These are phyloP conservation scores for Chunga burmeisteri DNA, from an alignment of 2,113 vertebrate genomes.

Conservation along the genomic window DNA sequence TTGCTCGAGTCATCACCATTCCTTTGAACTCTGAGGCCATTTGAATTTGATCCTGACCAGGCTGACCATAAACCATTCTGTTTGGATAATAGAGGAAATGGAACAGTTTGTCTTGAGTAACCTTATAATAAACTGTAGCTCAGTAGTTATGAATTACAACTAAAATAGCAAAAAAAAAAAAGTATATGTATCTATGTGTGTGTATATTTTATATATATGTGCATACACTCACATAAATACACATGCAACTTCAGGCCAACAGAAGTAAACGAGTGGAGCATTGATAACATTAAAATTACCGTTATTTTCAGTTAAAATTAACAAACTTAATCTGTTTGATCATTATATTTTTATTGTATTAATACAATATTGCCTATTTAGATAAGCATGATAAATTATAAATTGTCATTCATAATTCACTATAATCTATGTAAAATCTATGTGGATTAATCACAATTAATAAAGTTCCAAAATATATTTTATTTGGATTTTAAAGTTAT, in stretches of 20 bases:
- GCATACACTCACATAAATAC: neutral
- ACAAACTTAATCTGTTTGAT: constrained; percentile 39
- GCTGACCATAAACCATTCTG: constrained; percentile 43
- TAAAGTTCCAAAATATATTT: neutral
- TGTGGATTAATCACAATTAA: constrained; percentile 7
- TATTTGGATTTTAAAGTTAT: neutral
- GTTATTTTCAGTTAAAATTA: constrained; percentile 35
- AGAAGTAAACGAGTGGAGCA: neutral
- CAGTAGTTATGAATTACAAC: constrained; percentile 46
- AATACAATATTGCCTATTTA: constrained; percentile 57
- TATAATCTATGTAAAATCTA: constrained; percentile 37
- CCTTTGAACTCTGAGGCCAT: constrained; percentile 62
- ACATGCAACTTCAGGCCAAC: neutral
- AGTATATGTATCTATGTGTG: accelerated
- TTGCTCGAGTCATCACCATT: constrained; percentile 30
- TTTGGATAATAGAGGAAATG: constrained; percentile 65
- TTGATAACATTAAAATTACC: neutral
- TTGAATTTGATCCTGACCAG: constrained; percentile 51
- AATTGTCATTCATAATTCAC: constrained; percentile 32
- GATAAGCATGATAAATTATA: constrained; percentile 25
- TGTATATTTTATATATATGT: neutral
- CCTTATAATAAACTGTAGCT: constrained; percentile 56
- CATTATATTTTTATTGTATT: constrained; percentile 35
- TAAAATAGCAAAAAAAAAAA: neutral
- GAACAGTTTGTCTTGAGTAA: constrained; percentile 56